phyloP scores from a whole-genome alignment of 2,113 vertebrate genomes.

The Isurus oxyrinchus region DNA sequence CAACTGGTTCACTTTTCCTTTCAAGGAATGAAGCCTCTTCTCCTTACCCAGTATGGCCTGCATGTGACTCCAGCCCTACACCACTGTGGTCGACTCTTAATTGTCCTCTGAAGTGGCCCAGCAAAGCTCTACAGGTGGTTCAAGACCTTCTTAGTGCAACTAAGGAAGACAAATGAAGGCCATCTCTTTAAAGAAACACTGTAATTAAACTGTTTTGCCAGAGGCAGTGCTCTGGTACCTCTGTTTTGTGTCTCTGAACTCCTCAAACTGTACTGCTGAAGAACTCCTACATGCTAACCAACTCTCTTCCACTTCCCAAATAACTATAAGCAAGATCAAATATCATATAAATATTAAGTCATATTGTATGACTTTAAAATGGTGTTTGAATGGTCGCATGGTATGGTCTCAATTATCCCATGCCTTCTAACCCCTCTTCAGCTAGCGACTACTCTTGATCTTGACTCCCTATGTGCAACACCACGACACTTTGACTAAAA shows the following conservation, averaged over 20 bases:
- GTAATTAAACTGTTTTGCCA: background rate
- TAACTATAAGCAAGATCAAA: background rate
- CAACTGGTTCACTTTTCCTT: background rate
- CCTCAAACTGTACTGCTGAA: background rate
- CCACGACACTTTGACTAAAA: background rate
- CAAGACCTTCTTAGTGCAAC: background rate
- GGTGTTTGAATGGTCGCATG: background rate
- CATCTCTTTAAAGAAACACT: background rate
- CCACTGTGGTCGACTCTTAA: background rate
- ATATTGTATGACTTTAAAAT: background rate
- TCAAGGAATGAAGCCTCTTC: background rate
- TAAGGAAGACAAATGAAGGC: background rate
- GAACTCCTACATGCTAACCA: background rate
- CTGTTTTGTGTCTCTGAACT: background rate
- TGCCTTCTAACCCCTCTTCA: background rate
- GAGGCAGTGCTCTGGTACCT: constrained; percentile 11
- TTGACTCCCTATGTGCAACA: background rate
- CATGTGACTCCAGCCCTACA: background rate
- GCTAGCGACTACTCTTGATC: background rate
- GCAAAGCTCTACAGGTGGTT: background rate
- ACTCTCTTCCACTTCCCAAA: background rate
- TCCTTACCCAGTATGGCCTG: background rate
- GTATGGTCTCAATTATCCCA: background rate
- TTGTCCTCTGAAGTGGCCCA: background rate
- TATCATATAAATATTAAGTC: background rate